Conservation (phyloP, 2,888 invertebrate species). For the Meiosimyza decipiens region DNA sequence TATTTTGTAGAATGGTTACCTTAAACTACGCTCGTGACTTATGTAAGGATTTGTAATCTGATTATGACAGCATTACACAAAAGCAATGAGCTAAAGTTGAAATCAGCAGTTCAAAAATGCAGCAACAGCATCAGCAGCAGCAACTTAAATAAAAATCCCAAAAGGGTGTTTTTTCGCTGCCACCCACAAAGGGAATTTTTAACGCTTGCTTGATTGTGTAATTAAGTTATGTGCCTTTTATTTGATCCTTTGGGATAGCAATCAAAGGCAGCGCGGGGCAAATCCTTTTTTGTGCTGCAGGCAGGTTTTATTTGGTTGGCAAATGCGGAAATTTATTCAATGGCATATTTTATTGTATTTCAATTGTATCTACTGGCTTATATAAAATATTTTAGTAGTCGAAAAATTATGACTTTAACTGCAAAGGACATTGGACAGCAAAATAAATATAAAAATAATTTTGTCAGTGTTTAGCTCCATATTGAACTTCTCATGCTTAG, state of each 20-base stretch:
- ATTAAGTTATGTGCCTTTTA: constrained; percentile 51
- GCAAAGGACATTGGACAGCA: too few species aligned
- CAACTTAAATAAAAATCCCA: constrained; percentile 22
- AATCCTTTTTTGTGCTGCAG: neutral
- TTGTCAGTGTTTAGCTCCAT: too few species aligned
- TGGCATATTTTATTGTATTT: too few species aligned
- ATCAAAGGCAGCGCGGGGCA: constrained; percentile 43
- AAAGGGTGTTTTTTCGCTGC: constrained; percentile 35
- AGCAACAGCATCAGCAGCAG: neutral
- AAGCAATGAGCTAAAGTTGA: constrained; percentile 24
- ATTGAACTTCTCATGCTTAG: too few species aligned
- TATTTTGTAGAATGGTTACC: constrained; percentile 24
- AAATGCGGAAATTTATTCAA: too few species aligned
- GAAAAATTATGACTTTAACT: too few species aligned
- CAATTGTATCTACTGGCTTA: too few species aligned
- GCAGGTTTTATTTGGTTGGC: neutral
- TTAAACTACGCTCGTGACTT: constrained; percentile 5
- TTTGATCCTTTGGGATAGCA: constrained; percentile 47
- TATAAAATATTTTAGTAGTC: too few species aligned
- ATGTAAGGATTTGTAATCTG: constrained; percentile 41
- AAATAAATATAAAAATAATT: too few species aligned
- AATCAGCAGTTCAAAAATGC: constrained; percentile 8
- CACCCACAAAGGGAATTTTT: constrained; percentile 45
- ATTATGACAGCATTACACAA: constrained; percentile 26
- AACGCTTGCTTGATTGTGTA: constrained; percentile 53